Base-by-base conservation (phyloP, 2,888 invertebrate genomes). In the Cotesia congregata region DNA sequence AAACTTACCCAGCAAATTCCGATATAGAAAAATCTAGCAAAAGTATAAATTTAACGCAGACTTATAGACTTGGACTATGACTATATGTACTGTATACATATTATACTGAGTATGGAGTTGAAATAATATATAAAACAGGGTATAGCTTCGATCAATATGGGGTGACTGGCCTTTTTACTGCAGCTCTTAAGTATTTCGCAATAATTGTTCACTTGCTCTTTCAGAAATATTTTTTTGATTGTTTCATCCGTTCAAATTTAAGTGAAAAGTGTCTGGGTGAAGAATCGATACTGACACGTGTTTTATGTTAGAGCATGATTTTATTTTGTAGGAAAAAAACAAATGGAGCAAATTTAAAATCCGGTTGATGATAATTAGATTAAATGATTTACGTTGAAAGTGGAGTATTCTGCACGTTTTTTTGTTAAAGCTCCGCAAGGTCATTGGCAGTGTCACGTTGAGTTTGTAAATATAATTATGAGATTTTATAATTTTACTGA, bases 381-480 rank as follows among this genome's bases (percentile, higher is more conserved):
- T 70, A 70, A 70, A 20, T 20, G 15, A 15, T 70, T 20, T 65
- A 65, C 20, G 17, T 65, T 20, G 38, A 50, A 41, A 60, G 15
- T 60, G 17, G 50, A 70, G 9, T 60, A 50, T 70, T 70, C 17
- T 60, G 17, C 15, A 68, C 50, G 59, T 50, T 50, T 59, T 41
- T 50, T 20, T 9, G 60, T 39, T 68, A 9, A 65, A 65, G 12
- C 17, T 12, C 40, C 5, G 9, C 67, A 67, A 67, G 68, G 68
- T 39, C 30, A 70, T 17, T 50, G 30, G 30, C 70, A 70, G 40
- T n/a, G 67, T 73, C 73, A 67, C 73, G 67, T 73, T 67, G 12
- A 40, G 4, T 30, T 30, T 30, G 2, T 30, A 39, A 62, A 40
- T 38, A n/a, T n/a, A 39, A 15, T 59, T 2, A 6, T 5, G 62